These are phyloP conservation scores for Acrocyrtus sp. DNA, from an alignment of 2,888 invertebrate genomes.

Conservation along the genomic window DNA sequence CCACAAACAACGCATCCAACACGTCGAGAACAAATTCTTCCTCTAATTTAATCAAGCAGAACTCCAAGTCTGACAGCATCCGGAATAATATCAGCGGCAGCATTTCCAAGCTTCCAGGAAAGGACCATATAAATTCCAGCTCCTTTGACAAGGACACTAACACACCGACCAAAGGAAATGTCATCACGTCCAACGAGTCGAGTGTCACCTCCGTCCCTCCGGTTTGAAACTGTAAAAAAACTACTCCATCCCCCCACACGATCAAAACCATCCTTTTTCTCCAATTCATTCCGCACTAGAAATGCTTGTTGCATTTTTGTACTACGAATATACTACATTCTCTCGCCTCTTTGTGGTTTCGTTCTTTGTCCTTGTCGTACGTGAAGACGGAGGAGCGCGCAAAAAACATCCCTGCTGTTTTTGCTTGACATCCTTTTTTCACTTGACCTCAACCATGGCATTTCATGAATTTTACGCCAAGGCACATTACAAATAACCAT, in stretches of 20 bases:
- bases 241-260: not conserved
- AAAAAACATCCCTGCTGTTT: too few relatives aligned
- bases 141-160: constrained; percentile 46
- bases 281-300: constrained; percentile 7
- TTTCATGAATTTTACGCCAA: too few relatives aligned
- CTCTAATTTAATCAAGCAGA: constrained; percentile 49
- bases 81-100: constrained; percentile 39
- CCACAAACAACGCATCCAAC: constrained; percentile 14
- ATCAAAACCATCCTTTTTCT: not conserved
- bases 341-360: not conserved
- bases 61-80: constrained; percentile 47
- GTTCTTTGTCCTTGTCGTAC: too few relatives aligned
- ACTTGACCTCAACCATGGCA: too few relatives aligned
- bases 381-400: too few relatives aligned
- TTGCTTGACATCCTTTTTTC: too few relatives aligned
- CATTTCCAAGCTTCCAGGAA: constrained; percentile 40
- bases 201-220: constrained; percentile 47
- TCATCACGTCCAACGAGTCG: constrained; percentile 42
- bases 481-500: too few relatives aligned
- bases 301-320: not conserved
- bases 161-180: constrained; percentile 46
- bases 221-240: constrained; percentile 21
- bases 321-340: not conserved
- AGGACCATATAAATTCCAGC: constrained; percentile 47
- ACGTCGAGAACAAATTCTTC: constrained; percentile 44